phyloP scores from a whole-genome alignment of 2,113 vertebrate genomes.

The Nibea coibor region DNA sequence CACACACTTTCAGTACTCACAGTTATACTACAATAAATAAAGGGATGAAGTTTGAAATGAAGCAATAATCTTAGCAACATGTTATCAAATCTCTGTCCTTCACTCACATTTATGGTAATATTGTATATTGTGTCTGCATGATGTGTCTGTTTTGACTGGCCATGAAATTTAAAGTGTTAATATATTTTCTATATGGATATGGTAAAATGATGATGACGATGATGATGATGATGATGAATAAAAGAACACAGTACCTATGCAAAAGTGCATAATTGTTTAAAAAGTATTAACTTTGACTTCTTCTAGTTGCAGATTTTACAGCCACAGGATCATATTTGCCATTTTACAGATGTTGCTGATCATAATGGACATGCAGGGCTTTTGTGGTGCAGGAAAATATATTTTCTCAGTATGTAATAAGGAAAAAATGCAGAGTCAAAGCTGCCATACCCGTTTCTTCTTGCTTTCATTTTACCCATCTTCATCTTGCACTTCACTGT shows the following conservation, averaged over 20 bases:
- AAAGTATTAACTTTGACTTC: neutral
- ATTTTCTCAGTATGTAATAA: neutral
- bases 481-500: neutral
- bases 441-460: neutral
- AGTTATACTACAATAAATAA: neutral
- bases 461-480: neutral
- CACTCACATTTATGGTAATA: conserved; percentile 12
- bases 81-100: conserved; percentile 10
- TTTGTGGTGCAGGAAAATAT: neutral
- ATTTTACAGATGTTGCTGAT: neutral
- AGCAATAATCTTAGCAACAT: conserved; percentile 56
- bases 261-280: conserved; percentile 2
- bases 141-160: conserved; percentile 22
- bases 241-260: conserved; percentile 57
- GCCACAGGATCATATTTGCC: neutral
- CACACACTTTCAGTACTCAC: conserved; percentile 19
- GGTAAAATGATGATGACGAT: neutral
- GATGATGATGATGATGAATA: conserved; percentile 37
- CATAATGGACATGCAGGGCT: neutral
- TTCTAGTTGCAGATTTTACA: neutral
- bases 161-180: conserved; percentile 21
- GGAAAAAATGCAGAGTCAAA: neutral
- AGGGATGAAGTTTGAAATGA: conserved; percentile 9
- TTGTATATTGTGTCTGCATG: conserved; percentile 61
- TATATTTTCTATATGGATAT: conserved; percentile 53